Conservation (phyloP, 2,888 invertebrate genomes). For the Drosophila stalkeri region DNA sequence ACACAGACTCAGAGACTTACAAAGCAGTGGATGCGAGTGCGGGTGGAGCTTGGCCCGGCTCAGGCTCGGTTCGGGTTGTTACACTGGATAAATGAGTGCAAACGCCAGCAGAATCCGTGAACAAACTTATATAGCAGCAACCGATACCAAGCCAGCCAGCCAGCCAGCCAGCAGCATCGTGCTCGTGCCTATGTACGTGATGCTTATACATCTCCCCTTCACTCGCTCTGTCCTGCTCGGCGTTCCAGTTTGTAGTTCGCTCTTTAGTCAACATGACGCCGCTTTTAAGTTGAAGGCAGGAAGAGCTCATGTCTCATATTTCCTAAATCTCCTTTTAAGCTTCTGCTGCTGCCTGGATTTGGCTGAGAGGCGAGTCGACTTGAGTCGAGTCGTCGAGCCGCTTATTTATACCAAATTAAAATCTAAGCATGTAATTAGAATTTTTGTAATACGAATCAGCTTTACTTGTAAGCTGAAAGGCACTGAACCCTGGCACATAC, state of each 20-base stretch:
- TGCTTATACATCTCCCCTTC: neutral
- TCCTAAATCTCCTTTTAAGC: constrained; percentile 32
- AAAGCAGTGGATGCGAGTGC: neutral
- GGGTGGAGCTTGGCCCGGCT: neutral
- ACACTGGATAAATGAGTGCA: constrained; percentile 35
- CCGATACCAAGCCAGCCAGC: constrained; percentile 15
- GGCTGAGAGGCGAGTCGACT: neutral
- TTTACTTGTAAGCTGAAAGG: neutral
- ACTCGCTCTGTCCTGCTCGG: neutral
- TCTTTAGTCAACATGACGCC: constrained; percentile 8
- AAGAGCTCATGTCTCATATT: constrained; percentile 23
- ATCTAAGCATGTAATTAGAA: constrained; percentile 12
- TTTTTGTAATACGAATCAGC: neutral
- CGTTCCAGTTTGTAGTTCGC: constrained; percentile 22
- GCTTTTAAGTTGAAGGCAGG: constrained; percentile 7
- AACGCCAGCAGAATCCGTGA: constrained; percentile 44
- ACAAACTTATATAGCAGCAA: constrained; percentile 26
- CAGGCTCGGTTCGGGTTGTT: constrained; percentile 17
- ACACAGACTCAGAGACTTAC: constrained; percentile 7
- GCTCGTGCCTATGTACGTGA: constrained; percentile 7
- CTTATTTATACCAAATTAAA: constrained; percentile 38
- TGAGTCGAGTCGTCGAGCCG: constrained; percentile 22
- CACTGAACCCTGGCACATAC: neutral
- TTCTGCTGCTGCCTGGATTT: constrained; percentile 23
- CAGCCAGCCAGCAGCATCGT: constrained; percentile 7